phyloP scores from a whole-genome alignment of 1,140 invertebrate genomes.

The Papilio glaucus region DNA sequence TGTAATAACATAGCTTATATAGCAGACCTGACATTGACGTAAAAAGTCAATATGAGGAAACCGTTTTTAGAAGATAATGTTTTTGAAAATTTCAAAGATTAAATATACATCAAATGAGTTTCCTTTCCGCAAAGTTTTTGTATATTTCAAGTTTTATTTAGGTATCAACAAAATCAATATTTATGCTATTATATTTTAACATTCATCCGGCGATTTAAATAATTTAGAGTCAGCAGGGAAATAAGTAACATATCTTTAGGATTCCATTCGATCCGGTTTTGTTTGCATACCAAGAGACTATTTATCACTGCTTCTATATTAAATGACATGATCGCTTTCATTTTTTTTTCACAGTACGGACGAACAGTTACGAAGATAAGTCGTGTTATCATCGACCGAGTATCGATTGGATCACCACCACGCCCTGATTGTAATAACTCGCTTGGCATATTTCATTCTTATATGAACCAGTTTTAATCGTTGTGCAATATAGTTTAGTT shows the following conservation, averaged over 20 bases:
- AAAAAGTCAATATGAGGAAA: too few relatives aligned
- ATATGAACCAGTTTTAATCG: constrained; percentile 8
- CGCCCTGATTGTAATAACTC: constrained; percentile 17
- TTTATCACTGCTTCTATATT: not conserved
- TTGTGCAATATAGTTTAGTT: constrained; percentile 9
- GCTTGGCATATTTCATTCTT: constrained; percentile 5
- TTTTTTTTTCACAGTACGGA: not conserved
- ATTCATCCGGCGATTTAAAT: too few relatives aligned
- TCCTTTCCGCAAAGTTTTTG: too few relatives aligned
- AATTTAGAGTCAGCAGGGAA: too few relatives aligned
- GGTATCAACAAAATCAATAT: too few relatives aligned
- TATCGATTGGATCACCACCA: constrained; percentile 17
- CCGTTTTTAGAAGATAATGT: too few relatives aligned
- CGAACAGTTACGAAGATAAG: not conserved
- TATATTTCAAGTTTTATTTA: too few relatives aligned
- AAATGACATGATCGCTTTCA: not conserved
- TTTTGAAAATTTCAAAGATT: too few relatives aligned
- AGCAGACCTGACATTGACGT: too few relatives aligned
- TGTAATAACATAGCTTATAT: too few relatives aligned
- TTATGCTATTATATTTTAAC: too few relatives aligned
- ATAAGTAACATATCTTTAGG: not conserved
- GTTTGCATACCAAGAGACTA: not conserved
- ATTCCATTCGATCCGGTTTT: not conserved
- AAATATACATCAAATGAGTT: too few relatives aligned
- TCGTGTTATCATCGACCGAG: constrained; percentile 6